Evolutionary conservation across 1,140 invertebrate species (phyloP), one percentile per base, ranked within the genome.

Genomic region (Drosophila pseudoobscura): DNA sequence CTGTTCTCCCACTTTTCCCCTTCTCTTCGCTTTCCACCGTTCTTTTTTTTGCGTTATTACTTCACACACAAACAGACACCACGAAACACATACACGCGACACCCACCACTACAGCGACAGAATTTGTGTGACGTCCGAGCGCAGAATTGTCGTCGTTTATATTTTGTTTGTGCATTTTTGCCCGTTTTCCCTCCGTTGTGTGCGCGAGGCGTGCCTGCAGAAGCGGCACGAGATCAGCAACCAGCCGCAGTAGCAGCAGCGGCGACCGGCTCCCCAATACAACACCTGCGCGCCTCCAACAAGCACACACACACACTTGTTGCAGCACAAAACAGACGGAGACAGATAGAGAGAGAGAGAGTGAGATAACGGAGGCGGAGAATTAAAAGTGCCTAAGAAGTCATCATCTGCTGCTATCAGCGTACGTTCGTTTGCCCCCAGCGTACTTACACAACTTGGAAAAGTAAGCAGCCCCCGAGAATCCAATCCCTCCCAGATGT

Each of bases 1-100:
- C 70, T 61, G 65, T 83, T 63, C 64, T 75, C 45, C 35, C 35
- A 29, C 17, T 71, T 74, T 56, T 41, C 45, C 50, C 52, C 22
- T 31, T 17, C 51, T 65, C 70, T 70, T 61, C 61, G 61, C 53
- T 69, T 60, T 61, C 76, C 60, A 54, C 72, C 46, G 46, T 60
- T 41, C 78, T 84, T 64, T 80, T 84, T 84, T 79, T 84, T 85
- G 85, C 73, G 80, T 80, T 85, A 84, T 68, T 85, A 80, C 68
- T 73, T 73, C 68, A 68, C 35, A 39, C 35, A 39, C 35, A 62
- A 57, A 68, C 59, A 78, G 80, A 72, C 72, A 75, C 63, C 72
- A 63, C 60, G 69, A 70, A 52, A 66, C 51, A 62, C 52, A 71
- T 47, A 60, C 29, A 70, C 58, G 44, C 49, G 49, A 78, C 74